A percentile compares a stretch with the other conserved stretches of the same genome.
Conservation (phyloP, 2,797 vertebrate genomes). For the Menidia menidia region DNA sequence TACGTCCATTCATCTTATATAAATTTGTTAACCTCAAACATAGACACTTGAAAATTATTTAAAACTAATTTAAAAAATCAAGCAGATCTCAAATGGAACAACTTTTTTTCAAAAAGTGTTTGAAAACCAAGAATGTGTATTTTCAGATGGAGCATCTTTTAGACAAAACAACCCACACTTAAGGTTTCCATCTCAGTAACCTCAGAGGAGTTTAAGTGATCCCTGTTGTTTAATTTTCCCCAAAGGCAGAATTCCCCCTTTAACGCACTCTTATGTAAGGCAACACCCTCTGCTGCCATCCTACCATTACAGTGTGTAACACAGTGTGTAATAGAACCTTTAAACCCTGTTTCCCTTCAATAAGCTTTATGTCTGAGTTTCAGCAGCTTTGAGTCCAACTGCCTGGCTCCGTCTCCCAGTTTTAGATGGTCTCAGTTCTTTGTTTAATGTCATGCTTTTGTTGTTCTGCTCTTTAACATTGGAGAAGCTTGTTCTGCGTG, state of each 20-base stretch:
- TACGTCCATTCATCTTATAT: neutral
- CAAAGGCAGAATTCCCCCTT: neutral
- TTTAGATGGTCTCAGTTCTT: constrained; percentile 19
- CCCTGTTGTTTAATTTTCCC: neutral
- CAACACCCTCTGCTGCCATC: constrained; percentile 15
- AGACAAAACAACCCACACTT: neutral
- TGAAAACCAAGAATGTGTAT: neutral
- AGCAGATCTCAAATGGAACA: neutral
- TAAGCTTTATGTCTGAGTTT: constrained; percentile 27
- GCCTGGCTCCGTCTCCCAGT: constrained; percentile 7
- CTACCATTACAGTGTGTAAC: neutral
- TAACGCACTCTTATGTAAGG: constrained; percentile 1
- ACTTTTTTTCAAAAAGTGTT: neutral
- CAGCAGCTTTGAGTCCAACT: constrained; percentile 18
- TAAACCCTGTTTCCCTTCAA: constrained; percentile 32
- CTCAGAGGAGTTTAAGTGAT: neutral
- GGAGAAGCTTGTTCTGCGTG: constrained; percentile 14
- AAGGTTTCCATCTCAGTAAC: neutral
- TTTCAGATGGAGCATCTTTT: neutral
- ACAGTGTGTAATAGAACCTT: constrained; percentile 20
- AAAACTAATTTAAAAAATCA: neutral
- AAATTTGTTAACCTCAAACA: neutral
- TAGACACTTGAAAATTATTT: neutral
- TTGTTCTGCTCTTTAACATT: constrained; percentile 27
- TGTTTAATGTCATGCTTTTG: constrained; percentile 16